A percentile compares a stretch with the other conserved stretches of the same genome.
Conservation (phyloP, 2,113 vertebrate genomes). For the Alethe castanea region DNA sequence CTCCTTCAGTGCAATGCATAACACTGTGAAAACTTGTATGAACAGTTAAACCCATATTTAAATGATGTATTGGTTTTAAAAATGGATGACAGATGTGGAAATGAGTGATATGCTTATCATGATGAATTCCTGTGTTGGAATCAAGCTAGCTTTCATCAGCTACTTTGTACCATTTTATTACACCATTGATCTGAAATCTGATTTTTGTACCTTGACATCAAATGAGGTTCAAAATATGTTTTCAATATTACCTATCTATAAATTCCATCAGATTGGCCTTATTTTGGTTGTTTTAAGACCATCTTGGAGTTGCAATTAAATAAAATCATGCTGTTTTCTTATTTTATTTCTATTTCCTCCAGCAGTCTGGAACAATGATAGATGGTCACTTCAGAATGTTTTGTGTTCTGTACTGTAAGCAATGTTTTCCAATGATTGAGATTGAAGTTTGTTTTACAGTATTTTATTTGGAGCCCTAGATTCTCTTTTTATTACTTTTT, state of each 20-base stretch:
- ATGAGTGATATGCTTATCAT: conserved; percentile 25
- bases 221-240: conserved; percentile 22
- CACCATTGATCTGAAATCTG: conserved; percentile 23
- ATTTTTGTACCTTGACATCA: conserved; percentile 29
- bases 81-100: conserved; percentile 43
- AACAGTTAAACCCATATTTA: conserved; percentile 32
- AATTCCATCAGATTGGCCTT: conserved; percentile 4
- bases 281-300: not conserved
- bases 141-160: conserved; percentile 47
- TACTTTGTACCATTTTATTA: conserved; percentile 44
- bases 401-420: conserved; percentile 14
- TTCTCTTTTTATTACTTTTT: not conserved
- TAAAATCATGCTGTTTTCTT: not conserved
- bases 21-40: not conserved
- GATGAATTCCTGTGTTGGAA: conserved; percentile 32
- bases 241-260: conserved; percentile 21
- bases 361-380: not conserved
- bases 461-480: conserved; percentile 3
- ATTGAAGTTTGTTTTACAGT: not conserved
- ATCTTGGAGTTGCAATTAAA: conserved; percentile 30
- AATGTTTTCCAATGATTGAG: conserved; percentile 12
- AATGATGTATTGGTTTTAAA: conserved; percentile 27
- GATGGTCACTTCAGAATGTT: not conserved
- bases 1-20: not conserved
- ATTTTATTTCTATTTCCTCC: conserved; percentile 16